Base-by-base conservation (phyloP, 2,113 vertebrate species). In the Indicator maculatus region DNA sequence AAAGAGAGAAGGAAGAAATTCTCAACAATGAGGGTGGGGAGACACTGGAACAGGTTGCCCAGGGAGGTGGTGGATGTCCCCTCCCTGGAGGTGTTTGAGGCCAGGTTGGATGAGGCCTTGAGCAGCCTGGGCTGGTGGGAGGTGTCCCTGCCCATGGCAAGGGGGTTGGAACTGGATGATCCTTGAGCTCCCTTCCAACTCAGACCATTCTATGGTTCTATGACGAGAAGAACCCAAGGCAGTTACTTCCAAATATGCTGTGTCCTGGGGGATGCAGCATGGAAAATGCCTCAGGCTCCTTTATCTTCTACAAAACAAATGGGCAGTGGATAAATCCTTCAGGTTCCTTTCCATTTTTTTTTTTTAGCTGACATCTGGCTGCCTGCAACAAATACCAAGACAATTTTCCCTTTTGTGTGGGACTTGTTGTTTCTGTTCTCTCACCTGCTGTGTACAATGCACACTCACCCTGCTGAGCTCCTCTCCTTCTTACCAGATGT, bases 231-330 rank as follows among this genome's bases (percentile, higher is more conserved):
- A 31, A 69, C 18, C 16, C 6, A 64, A 38, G 38, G 18, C 12
- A 7, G 52, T 41, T 41, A 16, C 10, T 44, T 44, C 27, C 5
- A n/a, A 36, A 52, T 55, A 38, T 3, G 4, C 16, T 0, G 0
- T 5, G 3, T 39, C 6, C 26, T 39, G 30, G 61, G 58, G 12
- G 2, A 8, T 3, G 15, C 8, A 31, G 8, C 8, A 4, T 23
- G 18, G 21, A 65, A 83, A 85, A 70, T 24, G 2, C 2, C 53
- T 11, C 9, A 18, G 0, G 5, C 36, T 76, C 44, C 44, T 36
- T 39, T 8, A 17, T 12, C 9, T 47, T 58, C 88, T 58, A 50
- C 33, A 50, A 27, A 80, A 50, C 50, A 20, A 86, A 47, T 33
- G 23, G 24, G 39, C 23, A 20, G 17, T 31, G 39, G 50, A 44